Evolutionary conservation across 2,888 invertebrate species (phyloP).

Genomic region (Hemicrepidius hirtus): DNA sequence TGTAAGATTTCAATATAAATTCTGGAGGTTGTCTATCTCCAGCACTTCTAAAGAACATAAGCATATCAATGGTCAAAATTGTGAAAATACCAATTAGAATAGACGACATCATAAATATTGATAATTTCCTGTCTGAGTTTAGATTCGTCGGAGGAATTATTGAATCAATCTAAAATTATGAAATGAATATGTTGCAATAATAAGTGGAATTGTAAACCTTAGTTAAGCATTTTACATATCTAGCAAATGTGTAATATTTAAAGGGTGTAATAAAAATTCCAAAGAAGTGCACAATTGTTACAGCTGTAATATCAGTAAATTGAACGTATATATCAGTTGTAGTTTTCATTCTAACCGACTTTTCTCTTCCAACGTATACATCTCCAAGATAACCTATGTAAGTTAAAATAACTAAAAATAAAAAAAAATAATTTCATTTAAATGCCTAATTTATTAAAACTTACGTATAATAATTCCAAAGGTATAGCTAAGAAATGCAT

Average conservation of each 20-base stretch:
- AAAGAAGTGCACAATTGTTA: background rate
- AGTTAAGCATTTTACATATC: slow-evolving; percentile 18
- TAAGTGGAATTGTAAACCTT: too few relatives aligned
- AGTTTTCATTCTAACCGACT: slow-evolving; percentile 18
- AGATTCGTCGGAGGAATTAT: slow-evolving; percentile 12
- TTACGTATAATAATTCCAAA: slow-evolving; percentile 13
- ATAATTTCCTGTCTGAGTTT: slow-evolving; percentile 2
- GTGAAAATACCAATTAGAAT: background rate
- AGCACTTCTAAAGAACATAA: slow-evolving; percentile 5
- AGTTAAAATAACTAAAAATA: slow-evolving; percentile 8
- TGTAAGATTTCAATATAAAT: slow-evolving; percentile 10
- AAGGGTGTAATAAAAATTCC: slow-evolving; percentile 20
- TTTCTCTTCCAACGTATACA: slow-evolving; percentile 7
- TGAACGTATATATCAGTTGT: slow-evolving; percentile 1
- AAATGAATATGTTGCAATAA: background rate
- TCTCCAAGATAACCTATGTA: slow-evolving; percentile 9
- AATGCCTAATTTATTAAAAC: background rate
- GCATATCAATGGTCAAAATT: background rate
- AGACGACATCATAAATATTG: background rate
- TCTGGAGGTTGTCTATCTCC: background rate
- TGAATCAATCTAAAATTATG: slow-evolving; percentile 1
- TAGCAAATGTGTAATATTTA: slow-evolving; percentile 4
- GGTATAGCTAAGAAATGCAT: slow-evolving; percentile 14
- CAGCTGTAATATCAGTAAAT: slow-evolving; percentile 9
- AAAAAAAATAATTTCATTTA: background rate